Conservation (phyloP, 1,140 invertebrate species). For the Caenorhabditis inopinata region DNA sequence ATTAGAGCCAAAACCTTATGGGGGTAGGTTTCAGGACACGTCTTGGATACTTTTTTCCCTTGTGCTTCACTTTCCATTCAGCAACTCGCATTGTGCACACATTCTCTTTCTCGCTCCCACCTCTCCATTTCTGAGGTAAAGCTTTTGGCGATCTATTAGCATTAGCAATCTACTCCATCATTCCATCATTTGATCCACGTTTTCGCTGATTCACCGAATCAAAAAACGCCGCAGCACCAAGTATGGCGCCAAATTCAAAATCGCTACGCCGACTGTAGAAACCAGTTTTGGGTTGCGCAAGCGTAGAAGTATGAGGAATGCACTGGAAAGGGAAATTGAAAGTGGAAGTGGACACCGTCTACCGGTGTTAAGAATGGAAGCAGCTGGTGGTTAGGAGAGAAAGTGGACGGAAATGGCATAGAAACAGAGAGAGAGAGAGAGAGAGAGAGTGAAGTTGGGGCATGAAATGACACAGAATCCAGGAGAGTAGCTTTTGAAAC, state of each 20-base stretch:
- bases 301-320: neutral
- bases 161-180: neutral
- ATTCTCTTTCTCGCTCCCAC: neutral
- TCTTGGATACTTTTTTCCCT: too few relatives aligned
- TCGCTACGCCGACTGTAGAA: neutral
- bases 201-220: neutral
- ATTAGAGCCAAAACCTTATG: too few relatives aligned
- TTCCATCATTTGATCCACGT: slow-evolving; percentile 3
- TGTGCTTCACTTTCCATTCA: slow-evolving; percentile 3
- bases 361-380: neutral
- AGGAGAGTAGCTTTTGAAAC: neutral
- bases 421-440: neutral
- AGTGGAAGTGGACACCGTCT: slow-evolving; percentile 29
- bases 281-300: slow-evolving; percentile 20
- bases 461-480: neutral
- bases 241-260: slow-evolving; percentile 19
- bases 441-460: too few relatives aligned
- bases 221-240: slow-evolving; percentile 6
- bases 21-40: too few relatives aligned
- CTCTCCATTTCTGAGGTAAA: neutral
- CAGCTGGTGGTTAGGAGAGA: neutral
- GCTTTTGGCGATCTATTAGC: slow-evolving; percentile 18
- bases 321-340: slow-evolving; percentile 11
- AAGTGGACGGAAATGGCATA: neutral
- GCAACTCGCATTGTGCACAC: too few relatives aligned